Evolutionary conservation across 2,888 invertebrate genomes (phyloP).

Genomic region (Chirona hameri): DNA sequence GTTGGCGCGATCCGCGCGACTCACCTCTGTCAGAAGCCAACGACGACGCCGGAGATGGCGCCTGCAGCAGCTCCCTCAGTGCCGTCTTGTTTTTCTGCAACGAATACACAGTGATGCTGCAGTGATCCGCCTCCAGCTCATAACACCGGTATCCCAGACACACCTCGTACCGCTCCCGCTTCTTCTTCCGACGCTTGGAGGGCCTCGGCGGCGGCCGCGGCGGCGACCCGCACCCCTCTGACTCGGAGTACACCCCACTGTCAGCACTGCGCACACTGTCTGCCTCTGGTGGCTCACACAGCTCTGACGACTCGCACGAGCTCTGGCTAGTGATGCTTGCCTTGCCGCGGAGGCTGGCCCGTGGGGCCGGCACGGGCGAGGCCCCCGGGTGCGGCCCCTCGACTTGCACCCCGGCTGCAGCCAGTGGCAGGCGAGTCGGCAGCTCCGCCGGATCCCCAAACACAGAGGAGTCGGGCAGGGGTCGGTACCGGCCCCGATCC

Average conservation of each 20-base stretch:
- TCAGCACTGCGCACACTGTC: slow-evolving; percentile 33
- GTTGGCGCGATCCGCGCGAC: not conserved
- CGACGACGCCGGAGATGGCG: not conserved
- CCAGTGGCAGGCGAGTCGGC: not conserved
- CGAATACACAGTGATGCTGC: slow-evolving; percentile 44
- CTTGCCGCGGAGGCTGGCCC: slow-evolving; percentile 3
- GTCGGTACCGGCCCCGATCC: not conserved
- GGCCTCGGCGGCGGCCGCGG: not conserved
- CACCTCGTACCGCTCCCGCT: slow-evolving; percentile 42
- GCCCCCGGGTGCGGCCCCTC: not conserved
- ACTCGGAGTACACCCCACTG: slow-evolving; percentile 29
- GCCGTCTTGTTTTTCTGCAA: slow-evolving; percentile 24
- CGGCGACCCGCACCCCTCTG: slow-evolving; percentile 23
- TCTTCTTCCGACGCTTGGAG: slow-evolving; percentile 22
- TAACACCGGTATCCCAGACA: slow-evolving; percentile 42
- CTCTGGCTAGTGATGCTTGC: not conserved
- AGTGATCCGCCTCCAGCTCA: slow-evolving; percentile 40
- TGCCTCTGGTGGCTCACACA: slow-evolving; percentile 30
- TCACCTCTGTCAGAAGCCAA: not conserved
- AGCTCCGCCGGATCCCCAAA: not conserved
- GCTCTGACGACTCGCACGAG: not conserved
- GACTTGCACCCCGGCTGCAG: not conserved
- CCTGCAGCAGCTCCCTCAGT: not conserved
- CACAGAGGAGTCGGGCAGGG: not conserved
- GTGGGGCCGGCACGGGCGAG: not conserved